Base-by-base conservation (phyloP, 2,888 invertebrate genomes). In the Phaonia tiefii region DNA sequence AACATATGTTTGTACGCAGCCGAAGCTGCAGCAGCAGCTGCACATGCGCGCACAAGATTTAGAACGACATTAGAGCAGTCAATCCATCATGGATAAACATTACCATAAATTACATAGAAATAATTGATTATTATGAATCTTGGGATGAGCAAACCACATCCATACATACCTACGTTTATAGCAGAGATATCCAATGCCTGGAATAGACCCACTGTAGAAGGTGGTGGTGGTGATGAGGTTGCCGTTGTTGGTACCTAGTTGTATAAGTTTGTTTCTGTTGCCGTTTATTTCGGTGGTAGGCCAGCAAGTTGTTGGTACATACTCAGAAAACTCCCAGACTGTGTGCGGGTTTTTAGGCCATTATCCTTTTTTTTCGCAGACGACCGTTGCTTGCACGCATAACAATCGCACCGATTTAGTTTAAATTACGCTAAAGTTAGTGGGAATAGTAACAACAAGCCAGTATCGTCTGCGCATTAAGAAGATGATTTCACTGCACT, bases 61-160 rank as follows among this genome's bases (percentile, higher is more conserved):
- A 90, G 90, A 90, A 89, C 90, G 90, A 90, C 90, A 90, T 90
- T 90, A 90, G 89, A 90, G 89, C 89, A 89, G 90, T 89, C 89
- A 90, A 90, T 90, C 90, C 90, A 90, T 90, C 90, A 90, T 90
- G 90, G 88, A 87, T 88, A 89, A 90, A 90, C 90, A 90, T 90
- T 90, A 90, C 90, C 89, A 90, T 90, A 90, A 90, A 90, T 90
- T 90, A 90, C 90, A 90, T 88, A 89, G 89, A 89, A 89, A 90
- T 90, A 90, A 90, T 90, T 90, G 90, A 90, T 90, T 90, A 90
- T 90, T 90, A 90, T 88, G 89, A 88, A 82, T 78, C 74, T 49
- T 65, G 39, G 63, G 65, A 49, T 65, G 87, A 84, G 86, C 85
- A 86, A 85, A 85, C n/a, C 81, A 46, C 69, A 31, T 3, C 31